Evolutionary conservation across 2,888 invertebrate species (phyloP).

Genomic region (Drosophila phalerata): DNA sequence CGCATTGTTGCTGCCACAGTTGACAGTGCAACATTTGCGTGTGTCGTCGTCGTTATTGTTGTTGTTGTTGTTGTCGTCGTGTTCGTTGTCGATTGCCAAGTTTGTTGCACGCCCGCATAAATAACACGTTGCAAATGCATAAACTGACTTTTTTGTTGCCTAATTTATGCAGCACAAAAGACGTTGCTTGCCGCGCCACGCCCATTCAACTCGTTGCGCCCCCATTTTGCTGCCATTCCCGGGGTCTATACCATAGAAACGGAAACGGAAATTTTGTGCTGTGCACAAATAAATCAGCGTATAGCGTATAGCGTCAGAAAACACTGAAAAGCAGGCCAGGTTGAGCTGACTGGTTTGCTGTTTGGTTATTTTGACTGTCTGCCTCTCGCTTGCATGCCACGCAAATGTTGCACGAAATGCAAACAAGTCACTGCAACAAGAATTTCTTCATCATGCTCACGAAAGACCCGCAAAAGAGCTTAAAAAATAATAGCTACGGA

Average conservation of each 20-base stretch:
- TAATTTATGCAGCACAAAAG: conserved; percentile 77
- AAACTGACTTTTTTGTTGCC: conserved; percentile 79
- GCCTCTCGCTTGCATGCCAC: conserved; percentile 41
- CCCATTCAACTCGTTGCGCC: conserved; percentile 1
- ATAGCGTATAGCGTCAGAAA: conserved; percentile 54
- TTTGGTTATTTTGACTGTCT: conserved; percentile 17
- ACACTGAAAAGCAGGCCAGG: conserved; percentile 46
- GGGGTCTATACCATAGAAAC: conserved; percentile 5
- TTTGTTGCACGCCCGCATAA: conserved; percentile 79
- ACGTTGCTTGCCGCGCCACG: conserved; percentile 47
- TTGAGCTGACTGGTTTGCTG: conserved; percentile 38
- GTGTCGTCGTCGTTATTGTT: conserved; percentile 13
- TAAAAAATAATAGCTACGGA: conserved; percentile 21
- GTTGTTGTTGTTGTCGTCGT: background rate
- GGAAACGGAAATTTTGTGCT: conserved; percentile 82
- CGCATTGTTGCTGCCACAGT: conserved; percentile 32
- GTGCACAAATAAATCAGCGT: conserved; percentile 78
- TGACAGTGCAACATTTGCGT: conserved; percentile 67
- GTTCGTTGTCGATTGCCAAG: conserved; percentile 43
- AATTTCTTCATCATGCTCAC: conserved; percentile 61
- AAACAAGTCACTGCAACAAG: conserved; percentile 63
- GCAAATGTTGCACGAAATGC: conserved; percentile 77
- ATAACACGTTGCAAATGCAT: conserved; percentile 80
- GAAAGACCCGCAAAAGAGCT: conserved; percentile 43
- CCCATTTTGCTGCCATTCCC: background rate